Evolutionary conservation across 2,113 vertebrate species (phyloP).

Genomic region (Orientallactaga bullata): DNA sequence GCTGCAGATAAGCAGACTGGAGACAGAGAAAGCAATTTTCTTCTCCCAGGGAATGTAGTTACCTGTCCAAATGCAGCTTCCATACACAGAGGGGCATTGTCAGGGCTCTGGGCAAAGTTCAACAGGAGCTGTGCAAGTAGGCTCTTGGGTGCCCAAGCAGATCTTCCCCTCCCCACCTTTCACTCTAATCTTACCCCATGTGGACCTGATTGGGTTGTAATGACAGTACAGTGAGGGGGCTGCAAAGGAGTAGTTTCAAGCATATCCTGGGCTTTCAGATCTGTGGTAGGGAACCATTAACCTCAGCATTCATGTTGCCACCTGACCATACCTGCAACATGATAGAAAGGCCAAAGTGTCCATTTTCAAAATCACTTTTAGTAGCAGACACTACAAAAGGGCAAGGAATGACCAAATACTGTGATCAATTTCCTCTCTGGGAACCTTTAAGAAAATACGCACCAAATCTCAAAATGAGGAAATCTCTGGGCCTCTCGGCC

Average conservation of each 20-base stretch:
- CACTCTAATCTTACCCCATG: background rate
- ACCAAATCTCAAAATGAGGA: conserved; percentile 87
- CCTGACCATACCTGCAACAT: background rate
- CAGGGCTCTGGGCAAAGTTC: background rate
- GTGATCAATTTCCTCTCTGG: conserved; percentile 84
- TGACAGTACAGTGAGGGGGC: fast-evolving
- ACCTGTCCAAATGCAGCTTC: background rate
- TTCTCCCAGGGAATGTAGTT: background rate
- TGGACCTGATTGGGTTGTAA: background rate
- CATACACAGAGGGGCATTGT: background rate
- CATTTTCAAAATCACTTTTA: conserved; percentile 82
- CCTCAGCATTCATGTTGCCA: conserved; percentile 58
- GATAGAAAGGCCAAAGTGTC: conserved; percentile 60
- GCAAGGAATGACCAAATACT: conserved; percentile 84
- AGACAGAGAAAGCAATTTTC: background rate
- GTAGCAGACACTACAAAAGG: conserved; percentile 82
- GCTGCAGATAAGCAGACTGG: background rate
- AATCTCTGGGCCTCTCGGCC: conserved; percentile 83
- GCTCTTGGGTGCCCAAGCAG: no score
- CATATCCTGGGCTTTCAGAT: background rate
- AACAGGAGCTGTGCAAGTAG: background rate
- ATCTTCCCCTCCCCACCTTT: background rate
- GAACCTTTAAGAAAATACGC: conserved; percentile 88
- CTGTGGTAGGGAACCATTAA: conserved; percentile 9
- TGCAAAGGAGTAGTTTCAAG: background rate